phyloP scores from a whole-genome alignment of 2,888 invertebrate genomes.

The Podotricha telesiphe region DNA sequence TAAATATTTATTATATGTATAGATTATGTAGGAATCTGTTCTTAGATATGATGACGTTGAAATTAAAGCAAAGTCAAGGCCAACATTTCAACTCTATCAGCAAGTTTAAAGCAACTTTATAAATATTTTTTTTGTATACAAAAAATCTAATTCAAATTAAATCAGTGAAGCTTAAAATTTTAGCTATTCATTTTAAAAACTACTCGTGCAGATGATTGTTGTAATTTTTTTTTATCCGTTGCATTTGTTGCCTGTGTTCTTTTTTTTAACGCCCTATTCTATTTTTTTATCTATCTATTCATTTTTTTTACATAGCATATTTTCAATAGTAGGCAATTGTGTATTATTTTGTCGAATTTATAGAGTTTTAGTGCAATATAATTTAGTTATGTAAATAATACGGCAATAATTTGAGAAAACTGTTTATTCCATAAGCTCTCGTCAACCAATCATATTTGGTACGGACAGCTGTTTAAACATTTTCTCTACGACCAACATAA shows the following conservation, averaged over 20 bases:
- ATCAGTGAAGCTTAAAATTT: slow-evolving; percentile 13
- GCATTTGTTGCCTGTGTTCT: slow-evolving; percentile 7
- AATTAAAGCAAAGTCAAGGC: slow-evolving; percentile 26
- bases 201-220: slow-evolving; percentile 2
- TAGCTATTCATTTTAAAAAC: slow-evolving; percentile 15
- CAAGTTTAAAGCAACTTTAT: slow-evolving; percentile 6
- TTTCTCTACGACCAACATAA: too few relatives aligned
- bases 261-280: background rate
- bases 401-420: too few relatives aligned
- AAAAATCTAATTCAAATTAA: slow-evolving; percentile 10
- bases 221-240: slow-evolving; percentile 11
- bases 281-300: background rate
- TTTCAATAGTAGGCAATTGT: too few relatives aligned
- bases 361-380: too few relatives aligned
- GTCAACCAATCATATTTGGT: too few relatives aligned
- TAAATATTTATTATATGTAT: too few relatives aligned
- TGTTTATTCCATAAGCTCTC: too few relatives aligned
- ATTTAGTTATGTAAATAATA: too few relatives aligned
- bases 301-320: too few relatives aligned
- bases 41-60: slow-evolving; percentile 8
- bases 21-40: too few relatives aligned
- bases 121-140: background rate
- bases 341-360: too few relatives aligned
- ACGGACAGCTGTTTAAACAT: too few relatives aligned
- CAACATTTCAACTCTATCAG: slow-evolving; percentile 14